Evolutionary conservation across 2,888 invertebrate species (phyloP), one percentile per base, ranked within the genome.

Genomic region (Nephrotoma flavescens): DNA sequence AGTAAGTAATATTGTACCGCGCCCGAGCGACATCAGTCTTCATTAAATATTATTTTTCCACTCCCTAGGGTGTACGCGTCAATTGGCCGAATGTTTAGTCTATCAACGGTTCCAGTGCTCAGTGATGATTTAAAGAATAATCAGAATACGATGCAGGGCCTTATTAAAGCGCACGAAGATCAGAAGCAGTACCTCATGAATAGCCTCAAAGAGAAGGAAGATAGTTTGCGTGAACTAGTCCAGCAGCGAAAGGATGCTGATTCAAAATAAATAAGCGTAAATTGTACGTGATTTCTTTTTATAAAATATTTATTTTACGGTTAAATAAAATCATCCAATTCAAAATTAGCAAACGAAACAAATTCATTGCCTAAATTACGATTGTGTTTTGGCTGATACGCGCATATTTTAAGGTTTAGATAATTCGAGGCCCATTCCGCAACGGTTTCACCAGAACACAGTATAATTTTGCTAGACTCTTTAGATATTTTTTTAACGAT

Each of bases 321-420:
- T 84, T 84, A 84, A 84, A 84, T 84, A 52, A 52, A 86, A 41
- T n/a, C 12, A 90, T 96, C 95, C 88, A 96, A 92, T 91, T 96
- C 93, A 91, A 96, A 98, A 92, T 98, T 98, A 84, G 97, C 94
- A 92, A 94, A 99, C 92, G 98, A 97, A 86, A 94, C 94, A 92
- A 99, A 99, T 91, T 97, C 97, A 92, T 99, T 99, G 0, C 96
- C 97, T 89, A 99, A 93, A 92, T 98, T 97, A 89, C 97, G 97
- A 89, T 94, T 94, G 91, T 99, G 99, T 87, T 93, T 93, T 0
- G 98, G 98, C 88, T 93, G 92, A 91, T 97, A 98, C 6, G 90
- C 89, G 88, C 95, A 96, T 89, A 94, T 93, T 83, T 93, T 93
- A 11, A 97, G 91, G 71, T 92, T 91, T 15, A 98, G 91, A 41